Evolutionary conservation across 2,797 vertebrate genomes (phyloP).

Genomic region (Menidia menidia): DNA sequence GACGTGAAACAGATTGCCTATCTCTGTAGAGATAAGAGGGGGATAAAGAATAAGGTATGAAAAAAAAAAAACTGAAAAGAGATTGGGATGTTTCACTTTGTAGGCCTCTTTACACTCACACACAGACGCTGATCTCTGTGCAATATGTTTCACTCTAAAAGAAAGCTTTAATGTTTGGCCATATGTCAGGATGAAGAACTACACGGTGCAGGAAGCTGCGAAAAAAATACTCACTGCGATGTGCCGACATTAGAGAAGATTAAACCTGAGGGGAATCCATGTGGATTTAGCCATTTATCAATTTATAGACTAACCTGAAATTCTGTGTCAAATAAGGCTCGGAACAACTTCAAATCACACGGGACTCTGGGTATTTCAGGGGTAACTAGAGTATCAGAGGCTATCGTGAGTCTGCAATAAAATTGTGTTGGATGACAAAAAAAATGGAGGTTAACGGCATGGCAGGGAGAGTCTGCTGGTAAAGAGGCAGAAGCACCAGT

Average conservation of each 20-base stretch:
- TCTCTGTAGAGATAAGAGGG: conserved; percentile 48
- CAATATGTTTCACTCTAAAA: conserved; percentile 61
- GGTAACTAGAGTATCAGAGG: neutral
- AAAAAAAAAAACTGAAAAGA: conserved; percentile 54
- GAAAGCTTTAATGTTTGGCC: conserved; percentile 56
- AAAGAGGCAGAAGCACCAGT: neutral
- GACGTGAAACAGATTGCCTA: conserved; percentile 51
- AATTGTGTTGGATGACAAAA: conserved; percentile 9
- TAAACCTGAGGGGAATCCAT: conserved; percentile 48
- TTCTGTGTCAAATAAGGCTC: conserved; percentile 27
- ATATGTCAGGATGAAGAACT: conserved; percentile 57
- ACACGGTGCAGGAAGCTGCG: conserved; percentile 15
- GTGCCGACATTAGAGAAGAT: conserved; percentile 53
- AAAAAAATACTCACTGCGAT: conserved; percentile 34
- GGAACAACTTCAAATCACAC: conserved; percentile 20
- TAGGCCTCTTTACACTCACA: conserved; percentile 53
- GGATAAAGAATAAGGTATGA: conserved; percentile 49
- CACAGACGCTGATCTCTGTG: conserved; percentile 53
- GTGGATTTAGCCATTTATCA: conserved; percentile 46
- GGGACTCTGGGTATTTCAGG: conserved; percentile 22
- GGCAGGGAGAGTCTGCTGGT: conserved; percentile 2
- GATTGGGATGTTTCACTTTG: conserved; percentile 61
- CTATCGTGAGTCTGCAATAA: conserved; percentile 13
- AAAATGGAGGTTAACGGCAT: neutral
- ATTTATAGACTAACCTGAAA: conserved; percentile 32